Evolutionary conservation across 2,113 vertebrate species (phyloP), one percentile per base, ranked within the genome.

Genomic region (Pseudorasbora parva): DNA sequence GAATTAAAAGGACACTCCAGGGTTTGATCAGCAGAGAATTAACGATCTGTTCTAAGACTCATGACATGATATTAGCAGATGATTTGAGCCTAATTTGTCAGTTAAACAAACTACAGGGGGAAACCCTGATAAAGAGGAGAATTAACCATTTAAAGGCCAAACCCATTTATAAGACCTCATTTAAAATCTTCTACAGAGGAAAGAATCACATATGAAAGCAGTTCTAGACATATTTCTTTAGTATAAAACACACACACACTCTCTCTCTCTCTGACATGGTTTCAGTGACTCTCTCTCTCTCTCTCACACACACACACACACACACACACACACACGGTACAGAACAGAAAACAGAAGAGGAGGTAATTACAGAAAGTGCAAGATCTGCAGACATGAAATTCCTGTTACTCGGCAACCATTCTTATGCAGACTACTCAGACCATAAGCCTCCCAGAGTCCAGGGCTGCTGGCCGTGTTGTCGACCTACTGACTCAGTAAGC

Each of bases 361-460:
- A 78, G 59, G 74, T 64, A 37, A 69, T 33, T 77, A 82, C 37
- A 86, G 69, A 78, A 73, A 54, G 84, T 60, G 73, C 51, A 25
- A 69, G 73, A 82, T 71, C 57, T 47, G 27, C 30, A 80, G 57
- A 84, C 56, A 80, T 62, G 41, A 75, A 43, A 81, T 30, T 33
- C 43, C 21, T 41, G 27, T 81, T 25, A 17, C 7, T 69, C 51
- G 0, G 33, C 60, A 78, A 78, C 33, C 17, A 15, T 68, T 79
- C 27, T n/a, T 62, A 75, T 1, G 47, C 72, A 83, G 60, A 69
- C 47, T 43, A 45, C 15, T 74, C 23, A 69, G n/a, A 84, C 23
- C 68, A 60, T 62, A 82, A 47, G 51, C 25, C 33, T n/a, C 72
- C 33, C 9, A 73, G 33, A 68, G 76, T 86, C 68, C 51, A 45